phyloP scores from a whole-genome alignment of 2,888 invertebrate genomes.

The Oxyteleia sp. region DNA sequence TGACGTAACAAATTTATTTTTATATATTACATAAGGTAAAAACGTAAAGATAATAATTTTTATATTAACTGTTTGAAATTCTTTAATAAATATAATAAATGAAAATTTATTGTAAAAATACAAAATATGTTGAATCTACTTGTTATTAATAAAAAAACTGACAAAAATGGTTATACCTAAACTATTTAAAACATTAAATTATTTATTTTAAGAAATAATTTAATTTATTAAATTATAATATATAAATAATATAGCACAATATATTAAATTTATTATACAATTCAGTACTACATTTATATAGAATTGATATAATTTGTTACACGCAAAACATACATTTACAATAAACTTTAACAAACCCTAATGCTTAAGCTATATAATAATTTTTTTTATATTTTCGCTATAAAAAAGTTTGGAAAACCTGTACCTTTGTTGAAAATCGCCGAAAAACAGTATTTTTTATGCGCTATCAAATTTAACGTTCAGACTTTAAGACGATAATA shows the following conservation, averaged over 20 bases:
- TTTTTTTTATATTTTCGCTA: neutral
- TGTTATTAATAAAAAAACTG: too few species aligned
- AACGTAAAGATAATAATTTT: neutral
- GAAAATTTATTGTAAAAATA: too few species aligned
- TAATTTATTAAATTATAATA: too few species aligned
- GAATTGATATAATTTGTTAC: neutral
- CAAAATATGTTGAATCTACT: too few species aligned
- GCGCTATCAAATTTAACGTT: neutral
- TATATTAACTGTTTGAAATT: too few species aligned
- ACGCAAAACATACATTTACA: neutral
- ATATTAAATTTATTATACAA: too few species aligned
- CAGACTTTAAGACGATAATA: neutral
- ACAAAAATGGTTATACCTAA: too few species aligned
- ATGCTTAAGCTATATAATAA: neutral
- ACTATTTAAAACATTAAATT: too few species aligned
- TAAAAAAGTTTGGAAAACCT: neutral
- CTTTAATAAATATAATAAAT: too few species aligned
- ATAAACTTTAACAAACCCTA: neutral
- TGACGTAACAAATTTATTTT: conserved; percentile 23
- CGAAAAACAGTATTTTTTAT: neutral
- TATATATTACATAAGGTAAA: conserved; percentile 1
- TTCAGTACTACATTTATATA: too few species aligned
- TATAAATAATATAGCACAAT: too few species aligned
- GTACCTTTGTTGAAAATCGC: neutral
- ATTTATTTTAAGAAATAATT: too few species aligned